These are phyloP conservation scores for Rhabdornis inornatus DNA, from an alignment of 2,113 vertebrate species.

Conservation along the genomic window DNA sequence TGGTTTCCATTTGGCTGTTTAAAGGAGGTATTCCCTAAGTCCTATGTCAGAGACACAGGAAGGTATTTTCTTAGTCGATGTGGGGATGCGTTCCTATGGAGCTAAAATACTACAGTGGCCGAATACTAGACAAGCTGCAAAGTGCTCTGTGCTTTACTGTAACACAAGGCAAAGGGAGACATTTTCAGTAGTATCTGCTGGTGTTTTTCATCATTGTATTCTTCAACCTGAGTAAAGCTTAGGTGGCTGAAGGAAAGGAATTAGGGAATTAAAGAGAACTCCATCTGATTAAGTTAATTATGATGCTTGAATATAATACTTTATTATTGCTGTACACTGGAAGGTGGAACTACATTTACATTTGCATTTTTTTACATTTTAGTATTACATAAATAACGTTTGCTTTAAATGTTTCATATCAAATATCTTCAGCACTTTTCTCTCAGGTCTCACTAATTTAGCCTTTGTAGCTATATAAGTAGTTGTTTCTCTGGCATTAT, in stretches of 20 bases:
- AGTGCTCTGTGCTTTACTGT: background rate
- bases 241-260: background rate
- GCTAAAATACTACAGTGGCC: background rate
- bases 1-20: background rate
- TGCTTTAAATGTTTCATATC: background rate
- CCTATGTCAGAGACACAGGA: background rate
- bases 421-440: background rate
- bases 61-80: background rate
- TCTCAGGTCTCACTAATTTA: slow-evolving; percentile 4
- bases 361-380: slow-evolving; percentile 27
- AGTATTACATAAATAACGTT: background rate
- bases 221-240: background rate
- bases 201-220: background rate
- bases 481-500: slow-evolving; percentile 32
- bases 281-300: slow-evolving; percentile 35
- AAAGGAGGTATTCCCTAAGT: background rate
- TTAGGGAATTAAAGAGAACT: background rate
- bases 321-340: background rate
- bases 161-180: background rate
- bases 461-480: background rate
- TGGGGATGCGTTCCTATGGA: background rate
- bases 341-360: background rate
- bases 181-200: background rate
- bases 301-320: background rate
- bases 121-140: background rate